These are phyloP conservation scores for Petrolisthes manimaculis DNA, from an alignment of 2,888 invertebrate species.

Conservation along the genomic window DNA sequence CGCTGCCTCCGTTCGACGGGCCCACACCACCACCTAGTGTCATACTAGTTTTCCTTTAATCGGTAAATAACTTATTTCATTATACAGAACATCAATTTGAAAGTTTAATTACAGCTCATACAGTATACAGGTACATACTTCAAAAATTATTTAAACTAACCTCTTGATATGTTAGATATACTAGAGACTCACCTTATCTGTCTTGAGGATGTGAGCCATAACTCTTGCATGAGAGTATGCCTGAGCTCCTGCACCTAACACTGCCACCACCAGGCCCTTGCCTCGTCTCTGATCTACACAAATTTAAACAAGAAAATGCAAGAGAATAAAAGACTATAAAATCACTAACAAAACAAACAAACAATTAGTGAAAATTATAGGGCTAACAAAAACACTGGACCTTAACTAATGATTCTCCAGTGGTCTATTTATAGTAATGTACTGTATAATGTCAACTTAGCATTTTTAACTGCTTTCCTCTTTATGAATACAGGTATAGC, in stretches of 20 bases:
- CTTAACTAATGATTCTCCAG: no score
- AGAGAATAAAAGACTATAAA: background rate
- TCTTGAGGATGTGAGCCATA: conserved; percentile 31
- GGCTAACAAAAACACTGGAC: no score
- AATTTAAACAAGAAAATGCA: background rate
- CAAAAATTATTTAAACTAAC: no score
- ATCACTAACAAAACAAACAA: no score
- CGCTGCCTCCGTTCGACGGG: conserved; percentile 17
- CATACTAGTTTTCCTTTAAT: background rate
- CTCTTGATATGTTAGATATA: no score
- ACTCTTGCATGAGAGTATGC: conserved; percentile 36
- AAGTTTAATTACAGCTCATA: no score
- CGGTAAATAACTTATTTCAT: background rate
- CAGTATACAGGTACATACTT: no score
- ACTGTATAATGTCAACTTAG: no score
- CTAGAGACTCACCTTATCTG: background rate
- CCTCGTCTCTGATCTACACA: background rate
- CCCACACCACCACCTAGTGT: background rate
- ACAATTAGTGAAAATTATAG: no score
- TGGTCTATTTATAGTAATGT: no score
- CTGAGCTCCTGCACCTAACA: conserved; percentile 41
- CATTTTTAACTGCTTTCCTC: no score
- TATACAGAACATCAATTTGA: background rate
- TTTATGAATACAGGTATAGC: background rate
- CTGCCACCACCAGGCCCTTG: conserved; percentile 13